A percentile compares a stretch with the other conserved stretches of the same genome.
Conservation (phyloP, 2,888 invertebrate genomes). For the Plagodis pulveraria region DNA sequence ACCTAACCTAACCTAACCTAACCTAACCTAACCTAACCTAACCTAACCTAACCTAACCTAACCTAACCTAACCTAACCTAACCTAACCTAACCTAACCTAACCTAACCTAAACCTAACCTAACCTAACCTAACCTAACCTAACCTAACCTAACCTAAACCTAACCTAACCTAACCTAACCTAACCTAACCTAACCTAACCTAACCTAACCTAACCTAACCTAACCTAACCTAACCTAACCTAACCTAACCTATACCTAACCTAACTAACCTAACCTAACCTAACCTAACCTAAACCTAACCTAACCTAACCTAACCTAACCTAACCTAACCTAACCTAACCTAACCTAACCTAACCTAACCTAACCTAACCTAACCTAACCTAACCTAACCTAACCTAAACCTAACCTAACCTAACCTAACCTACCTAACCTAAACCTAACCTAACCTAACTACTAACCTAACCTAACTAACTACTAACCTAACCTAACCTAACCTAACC, state of each 20-base stretch:
- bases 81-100: constrained; percentile 35
- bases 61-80: constrained; percentile 36
- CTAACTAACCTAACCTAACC: constrained; percentile 34
- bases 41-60: constrained; percentile 34
- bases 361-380: constrained; percentile 42
- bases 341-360: constrained; percentile 36
- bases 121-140: constrained; percentile 34
- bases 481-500: constrained; percentile 34
- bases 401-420: constrained; percentile 33
- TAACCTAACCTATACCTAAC: constrained; percentile 33
- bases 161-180: constrained; percentile 31
- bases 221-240: constrained; percentile 33
- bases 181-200: constrained; percentile 29
- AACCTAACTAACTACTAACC: constrained; percentile 34
- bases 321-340: constrained; percentile 30
- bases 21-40: constrained; percentile 32
- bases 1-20: constrained; percentile 34
- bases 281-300: too few relatives aligned
- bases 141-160: constrained; percentile 33
- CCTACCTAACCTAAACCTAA: too few relatives aligned
- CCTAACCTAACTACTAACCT: constrained; percentile 34
- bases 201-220: too few relatives aligned
- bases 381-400: constrained; percentile 38
- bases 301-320: constrained; percentile 32
- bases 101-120: too few relatives aligned